Percentiles rank a stretch among this genome's conserved stretches.
Conservation (phyloP, 1,140 invertebrate genomes). For the Drosophila ohnishii region DNA sequence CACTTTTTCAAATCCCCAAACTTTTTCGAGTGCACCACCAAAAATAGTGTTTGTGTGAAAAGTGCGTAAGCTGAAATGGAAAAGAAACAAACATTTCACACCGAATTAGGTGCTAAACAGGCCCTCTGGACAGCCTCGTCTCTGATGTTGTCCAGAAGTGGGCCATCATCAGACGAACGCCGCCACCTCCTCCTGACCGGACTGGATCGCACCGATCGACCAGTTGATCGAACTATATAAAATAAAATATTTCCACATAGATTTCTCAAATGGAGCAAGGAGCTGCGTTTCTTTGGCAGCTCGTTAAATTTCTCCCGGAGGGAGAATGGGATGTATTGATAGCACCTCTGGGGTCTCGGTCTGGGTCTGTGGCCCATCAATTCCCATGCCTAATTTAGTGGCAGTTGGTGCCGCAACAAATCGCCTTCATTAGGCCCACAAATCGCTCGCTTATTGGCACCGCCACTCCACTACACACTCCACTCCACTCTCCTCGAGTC, state of each 20-base stretch:
- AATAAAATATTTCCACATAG: slow-evolving; percentile 78
- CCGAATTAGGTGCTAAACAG: slow-evolving; percentile 67
- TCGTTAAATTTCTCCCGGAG: slow-evolving; percentile 49
- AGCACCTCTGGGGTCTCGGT: slow-evolving; percentile 9
- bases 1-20: background rate
- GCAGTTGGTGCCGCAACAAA: slow-evolving; percentile 73
- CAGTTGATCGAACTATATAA: slow-evolving; percentile 71
- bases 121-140: slow-evolving; percentile 41
- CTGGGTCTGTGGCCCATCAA: slow-evolving; percentile 45
- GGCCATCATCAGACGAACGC: slow-evolving; percentile 24
- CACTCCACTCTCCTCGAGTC: slow-evolving; percentile 5
- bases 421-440: slow-evolving; percentile 76
- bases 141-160: slow-evolving; percentile 67
- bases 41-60: slow-evolving; percentile 59
- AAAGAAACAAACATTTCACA: slow-evolving; percentile 72
- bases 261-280: slow-evolving; percentile 55
- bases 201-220: background rate
- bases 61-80: slow-evolving; percentile 64
- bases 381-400: slow-evolving; percentile 67
- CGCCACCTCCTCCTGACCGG: background rate
- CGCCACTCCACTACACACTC: slow-evolving; percentile 32
- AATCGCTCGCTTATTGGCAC: slow-evolving; percentile 69
- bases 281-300: slow-evolving; percentile 56
- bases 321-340: slow-evolving; percentile 13
- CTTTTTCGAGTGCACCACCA: background rate